Evolutionary conservation across 1,140 invertebrate species (phyloP).

Genomic region (Solenopsis invicta): DNA sequence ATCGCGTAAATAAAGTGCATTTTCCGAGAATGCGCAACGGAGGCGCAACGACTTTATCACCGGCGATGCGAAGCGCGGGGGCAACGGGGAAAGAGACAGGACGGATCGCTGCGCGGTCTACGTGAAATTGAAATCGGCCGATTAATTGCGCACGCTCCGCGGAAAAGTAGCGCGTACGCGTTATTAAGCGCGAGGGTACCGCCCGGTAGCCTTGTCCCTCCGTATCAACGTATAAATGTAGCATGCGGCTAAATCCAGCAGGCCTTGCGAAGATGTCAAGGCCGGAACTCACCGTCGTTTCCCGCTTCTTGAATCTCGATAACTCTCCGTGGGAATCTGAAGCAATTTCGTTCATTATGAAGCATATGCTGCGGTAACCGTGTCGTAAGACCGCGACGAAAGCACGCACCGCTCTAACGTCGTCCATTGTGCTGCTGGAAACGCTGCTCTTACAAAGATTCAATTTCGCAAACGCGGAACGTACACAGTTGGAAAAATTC

Average conservation of each 20-base stretch:
- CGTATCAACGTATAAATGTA: constrained; percentile 5
- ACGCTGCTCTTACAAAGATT: neutral
- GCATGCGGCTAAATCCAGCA: constrained; percentile 17
- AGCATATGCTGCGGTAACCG: constrained; percentile 8
- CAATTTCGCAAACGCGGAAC: neutral
- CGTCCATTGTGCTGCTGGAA: neutral
- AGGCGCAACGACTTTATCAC: constrained; percentile 39
- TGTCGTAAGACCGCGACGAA: neutral
- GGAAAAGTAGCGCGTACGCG: constrained; percentile 17
- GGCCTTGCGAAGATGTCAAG: constrained; percentile 62
- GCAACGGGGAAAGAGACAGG: neutral
- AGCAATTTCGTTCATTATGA: constrained; percentile 45
- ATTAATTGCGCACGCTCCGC: neutral
- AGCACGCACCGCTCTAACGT: neutral
- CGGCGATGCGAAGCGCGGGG: neutral
- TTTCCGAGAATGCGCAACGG: neutral
- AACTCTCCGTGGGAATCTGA: constrained; percentile 10
- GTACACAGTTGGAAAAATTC: no score
- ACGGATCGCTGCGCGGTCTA: neutral
- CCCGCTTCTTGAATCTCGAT: constrained; percentile 38
- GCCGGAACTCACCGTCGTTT: neutral
- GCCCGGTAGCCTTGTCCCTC: neutral
- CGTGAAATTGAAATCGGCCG: constrained; percentile 44
- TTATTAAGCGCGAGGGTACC: constrained; percentile 34
- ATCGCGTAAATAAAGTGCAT: constrained; percentile 13